phyloP scores from a whole-genome alignment of 2,113 vertebrate species.

The Phycodurus eques region DNA sequence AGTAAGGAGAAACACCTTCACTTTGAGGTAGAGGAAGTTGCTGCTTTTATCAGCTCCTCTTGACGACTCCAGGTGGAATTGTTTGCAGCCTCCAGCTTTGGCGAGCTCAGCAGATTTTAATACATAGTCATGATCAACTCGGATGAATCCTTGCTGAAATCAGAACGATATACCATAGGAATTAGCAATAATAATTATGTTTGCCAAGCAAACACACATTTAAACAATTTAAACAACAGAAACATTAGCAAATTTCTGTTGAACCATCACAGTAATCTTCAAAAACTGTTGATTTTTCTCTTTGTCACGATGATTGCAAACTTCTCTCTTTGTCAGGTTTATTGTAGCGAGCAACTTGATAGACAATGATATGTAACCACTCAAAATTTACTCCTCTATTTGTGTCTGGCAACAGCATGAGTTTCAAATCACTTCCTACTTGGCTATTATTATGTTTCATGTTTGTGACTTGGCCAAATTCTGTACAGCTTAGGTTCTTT shows the following conservation, averaged over 20 bases:
- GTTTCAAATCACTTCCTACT: too few relatives aligned
- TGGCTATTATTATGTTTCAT: too few relatives aligned
- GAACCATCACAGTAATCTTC: neutral
- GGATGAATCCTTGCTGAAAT: slow-evolving; percentile 84
- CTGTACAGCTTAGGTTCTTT: too few relatives aligned
- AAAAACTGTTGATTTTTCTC: neutral
- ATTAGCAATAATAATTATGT: neutral
- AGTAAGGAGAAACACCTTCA: slow-evolving; percentile 77
- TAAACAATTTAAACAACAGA: too few relatives aligned
- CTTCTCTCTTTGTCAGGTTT: neutral
- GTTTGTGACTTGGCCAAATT: too few relatives aligned
- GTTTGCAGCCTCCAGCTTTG: slow-evolving; percentile 83
- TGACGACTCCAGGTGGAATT: slow-evolving; percentile 87
- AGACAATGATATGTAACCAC: neutral
- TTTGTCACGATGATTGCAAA: neutral
- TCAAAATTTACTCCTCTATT: too few relatives aligned
- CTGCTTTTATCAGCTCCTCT: slow-evolving; percentile 82
- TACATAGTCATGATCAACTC: slow-evolving; percentile 91
- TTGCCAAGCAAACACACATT: neutral
- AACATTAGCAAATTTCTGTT: neutral
- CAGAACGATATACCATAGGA: neutral
- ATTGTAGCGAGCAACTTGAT: neutral
- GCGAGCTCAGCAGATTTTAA: slow-evolving; percentile 86
- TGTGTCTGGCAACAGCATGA: too few relatives aligned
- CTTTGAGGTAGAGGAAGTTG: slow-evolving; percentile 83